Evolutionary conservation across 2,113 vertebrate genomes (phyloP).

Genomic region (Strigops habroptila): DNA sequence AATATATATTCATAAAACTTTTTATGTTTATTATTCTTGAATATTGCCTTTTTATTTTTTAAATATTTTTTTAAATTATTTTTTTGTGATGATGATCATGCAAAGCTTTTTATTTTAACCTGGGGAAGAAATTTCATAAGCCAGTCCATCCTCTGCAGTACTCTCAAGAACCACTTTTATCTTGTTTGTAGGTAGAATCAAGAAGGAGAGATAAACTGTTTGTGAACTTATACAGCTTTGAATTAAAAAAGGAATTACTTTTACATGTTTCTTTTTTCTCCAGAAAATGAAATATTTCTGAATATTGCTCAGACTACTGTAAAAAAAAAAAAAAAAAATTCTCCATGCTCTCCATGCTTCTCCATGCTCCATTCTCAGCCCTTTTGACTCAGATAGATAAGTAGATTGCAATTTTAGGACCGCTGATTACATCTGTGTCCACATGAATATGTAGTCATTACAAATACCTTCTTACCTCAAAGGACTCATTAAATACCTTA

Average conservation of each 20-base stretch:
- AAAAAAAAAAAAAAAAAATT: background rate
- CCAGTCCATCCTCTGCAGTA: background rate
- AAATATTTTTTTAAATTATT: background rate
- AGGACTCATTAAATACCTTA: background rate
- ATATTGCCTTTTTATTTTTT: background rate
- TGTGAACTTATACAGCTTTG: background rate
- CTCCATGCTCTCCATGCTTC: background rate
- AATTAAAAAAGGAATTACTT: background rate
- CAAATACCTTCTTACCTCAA: background rate
- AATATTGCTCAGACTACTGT: background rate
- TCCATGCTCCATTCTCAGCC: background rate
- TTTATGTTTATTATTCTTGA: background rate
- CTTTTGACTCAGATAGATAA: background rate
- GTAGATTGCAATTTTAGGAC: background rate
- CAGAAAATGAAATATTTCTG: background rate
- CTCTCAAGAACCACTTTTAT: background rate
- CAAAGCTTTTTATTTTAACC: background rate
- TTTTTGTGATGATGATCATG: background rate
- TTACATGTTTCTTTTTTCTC: background rate
- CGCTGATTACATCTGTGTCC: background rate
- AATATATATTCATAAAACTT: background rate
- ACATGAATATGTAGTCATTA: background rate
- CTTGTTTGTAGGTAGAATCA: background rate
- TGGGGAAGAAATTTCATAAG: background rate
- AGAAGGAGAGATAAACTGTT: background rate